phyloP scores from a whole-genome alignment of 2,888 invertebrate genomes.

The Neoaliturus tenellus region DNA sequence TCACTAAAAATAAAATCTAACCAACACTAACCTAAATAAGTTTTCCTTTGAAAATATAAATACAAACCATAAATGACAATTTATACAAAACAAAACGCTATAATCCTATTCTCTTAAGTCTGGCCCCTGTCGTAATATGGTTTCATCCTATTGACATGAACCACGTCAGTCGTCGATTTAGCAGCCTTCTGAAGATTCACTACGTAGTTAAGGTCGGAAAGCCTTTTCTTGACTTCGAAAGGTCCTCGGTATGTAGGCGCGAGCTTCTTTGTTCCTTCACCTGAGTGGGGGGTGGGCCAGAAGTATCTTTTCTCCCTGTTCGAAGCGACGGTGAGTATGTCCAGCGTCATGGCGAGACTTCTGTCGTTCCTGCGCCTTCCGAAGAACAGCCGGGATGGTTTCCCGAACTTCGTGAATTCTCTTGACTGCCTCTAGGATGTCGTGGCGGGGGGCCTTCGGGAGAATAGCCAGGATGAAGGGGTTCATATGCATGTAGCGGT shows the following conservation, averaged over 20 bases:
- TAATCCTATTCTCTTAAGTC: no score
- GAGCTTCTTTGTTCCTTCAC: background rate
- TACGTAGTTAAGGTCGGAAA: constrained; percentile 33
- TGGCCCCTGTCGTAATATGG: constrained; percentile 30
- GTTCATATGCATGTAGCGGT: constrained; percentile 30
- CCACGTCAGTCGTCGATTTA: constrained; percentile 17
- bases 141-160: constrained; percentile 51
- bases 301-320: constrained; percentile 7
- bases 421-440: constrained; percentile 10
- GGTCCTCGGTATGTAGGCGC: constrained; percentile 29
- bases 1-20: no score
- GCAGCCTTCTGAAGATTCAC: constrained; percentile 8
- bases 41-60: no score
- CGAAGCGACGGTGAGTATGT: background rate
- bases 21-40: no score
- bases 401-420: background rate
- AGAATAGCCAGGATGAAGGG: constrained; percentile 10
- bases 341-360: constrained; percentile 12
- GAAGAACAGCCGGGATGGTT: background rate
- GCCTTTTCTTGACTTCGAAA: constrained; percentile 13
- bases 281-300: background rate
- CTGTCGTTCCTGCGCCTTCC: constrained; percentile 23
- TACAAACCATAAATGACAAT: no score
- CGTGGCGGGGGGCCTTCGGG: constrained; percentile 20
- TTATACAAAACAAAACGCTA: no score